Evolutionary conservation across 2,113 vertebrate species (phyloP).

Genomic region (Myodes glareolus): DNA sequence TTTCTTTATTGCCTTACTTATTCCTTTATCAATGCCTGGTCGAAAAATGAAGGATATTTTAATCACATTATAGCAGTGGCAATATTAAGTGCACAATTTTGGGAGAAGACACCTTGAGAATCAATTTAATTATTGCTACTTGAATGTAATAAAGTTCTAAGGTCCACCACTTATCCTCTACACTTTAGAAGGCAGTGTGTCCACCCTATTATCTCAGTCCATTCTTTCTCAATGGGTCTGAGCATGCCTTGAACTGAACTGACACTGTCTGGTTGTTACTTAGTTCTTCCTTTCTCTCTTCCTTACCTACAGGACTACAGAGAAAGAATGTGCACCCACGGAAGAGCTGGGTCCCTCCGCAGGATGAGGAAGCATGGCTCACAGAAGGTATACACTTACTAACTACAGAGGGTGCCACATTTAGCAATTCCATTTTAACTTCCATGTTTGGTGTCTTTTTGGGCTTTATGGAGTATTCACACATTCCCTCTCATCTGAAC

Average conservation of each 20-base stretch:
- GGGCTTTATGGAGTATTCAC: neutral
- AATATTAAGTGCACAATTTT: neutral
- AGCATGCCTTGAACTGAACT: neutral
- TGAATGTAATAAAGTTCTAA: slow-evolving; percentile 26
- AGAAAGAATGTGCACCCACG: accelerated
- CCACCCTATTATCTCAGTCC: neutral
- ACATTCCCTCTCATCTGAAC: neutral
- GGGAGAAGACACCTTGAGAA: slow-evolving; percentile 5
- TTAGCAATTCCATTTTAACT: neutral
- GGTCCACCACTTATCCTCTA: neutral
- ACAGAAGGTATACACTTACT: neutral
- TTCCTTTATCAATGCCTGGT: neutral
- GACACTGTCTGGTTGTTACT: neutral
- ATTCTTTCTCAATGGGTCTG: neutral
- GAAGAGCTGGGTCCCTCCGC: neutral
- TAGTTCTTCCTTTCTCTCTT: neutral
- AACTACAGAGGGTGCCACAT: neutral
- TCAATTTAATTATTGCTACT: neutral
- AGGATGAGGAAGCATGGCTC: neutral
- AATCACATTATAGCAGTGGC: slow-evolving; percentile 41
- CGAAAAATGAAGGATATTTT: slow-evolving; percentile 17
- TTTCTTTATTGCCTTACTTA: neutral
- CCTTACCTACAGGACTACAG: neutral
- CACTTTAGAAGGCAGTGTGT: neutral
- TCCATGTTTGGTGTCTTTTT: neutral